Percentiles rank a stretch among this genome's conserved stretches.
Conservation (phyloP, 2,113 vertebrate genomes). For the Camelus dromedarius region DNA sequence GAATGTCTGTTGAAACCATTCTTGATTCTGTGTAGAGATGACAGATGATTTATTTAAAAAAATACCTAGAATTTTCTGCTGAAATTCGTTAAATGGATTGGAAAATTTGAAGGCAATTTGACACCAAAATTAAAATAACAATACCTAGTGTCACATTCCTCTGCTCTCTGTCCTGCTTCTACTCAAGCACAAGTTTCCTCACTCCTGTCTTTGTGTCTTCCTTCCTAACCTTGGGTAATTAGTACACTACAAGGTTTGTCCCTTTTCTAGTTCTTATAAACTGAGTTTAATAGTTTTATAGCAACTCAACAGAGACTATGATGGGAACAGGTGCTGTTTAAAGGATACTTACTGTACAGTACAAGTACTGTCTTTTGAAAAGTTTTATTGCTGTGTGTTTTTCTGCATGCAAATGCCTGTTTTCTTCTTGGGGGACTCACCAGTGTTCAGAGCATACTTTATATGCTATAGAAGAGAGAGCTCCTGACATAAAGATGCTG, state of each 20-base stretch:
- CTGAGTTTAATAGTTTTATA: not conserved
- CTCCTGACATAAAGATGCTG: not conserved
- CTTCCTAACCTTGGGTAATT: not conserved
- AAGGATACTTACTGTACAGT: not conserved
- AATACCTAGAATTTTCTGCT: conserved; percentile 53
- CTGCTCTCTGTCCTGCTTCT: not conserved
- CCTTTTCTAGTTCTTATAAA: not conserved
- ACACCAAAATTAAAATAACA: conserved; percentile 60
- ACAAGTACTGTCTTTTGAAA: not conserved
- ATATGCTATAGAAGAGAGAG: not conserved
- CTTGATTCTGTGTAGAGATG: not conserved
- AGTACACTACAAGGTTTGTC: not conserved
- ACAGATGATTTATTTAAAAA: conserved; percentile 50
- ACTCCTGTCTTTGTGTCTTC: not conserved
- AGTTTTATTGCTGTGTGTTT: not conserved
- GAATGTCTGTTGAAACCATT: not conserved
- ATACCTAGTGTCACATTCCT: not conserved
- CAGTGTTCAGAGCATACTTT: not conserved
- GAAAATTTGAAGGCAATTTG: conserved; percentile 51
- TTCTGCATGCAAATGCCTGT: not conserved
- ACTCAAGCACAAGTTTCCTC: not conserved
- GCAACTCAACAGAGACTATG: not conserved
- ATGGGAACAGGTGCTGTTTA: not conserved
- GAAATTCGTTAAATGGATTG: conserved; percentile 27
- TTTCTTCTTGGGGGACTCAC: not conserved